Percentiles rank a stretch among this genome's conserved stretches.
phyloP scores from a whole-genome alignment of 2,888 invertebrate species.

The Mythimna pallens region DNA sequence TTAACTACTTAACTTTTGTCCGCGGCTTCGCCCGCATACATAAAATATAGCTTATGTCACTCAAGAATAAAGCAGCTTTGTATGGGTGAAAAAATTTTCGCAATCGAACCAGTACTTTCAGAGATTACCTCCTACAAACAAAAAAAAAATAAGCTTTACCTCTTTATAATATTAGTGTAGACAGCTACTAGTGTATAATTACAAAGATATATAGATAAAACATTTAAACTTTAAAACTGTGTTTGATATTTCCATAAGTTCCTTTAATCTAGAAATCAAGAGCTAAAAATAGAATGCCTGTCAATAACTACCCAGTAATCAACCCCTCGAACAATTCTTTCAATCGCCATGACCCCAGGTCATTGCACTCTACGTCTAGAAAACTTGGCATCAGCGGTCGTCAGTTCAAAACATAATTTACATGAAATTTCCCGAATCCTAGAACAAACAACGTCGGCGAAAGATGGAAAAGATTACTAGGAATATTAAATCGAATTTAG shows the following conservation, averaged over 20 bases:
- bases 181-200: not conserved
- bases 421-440: constrained; percentile 43
- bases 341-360: constrained; percentile 26
- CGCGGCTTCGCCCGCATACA: too few species aligned
- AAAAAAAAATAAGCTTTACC: too few species aligned
- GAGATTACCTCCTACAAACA: too few species aligned
- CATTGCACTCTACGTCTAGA: constrained; percentile 28
- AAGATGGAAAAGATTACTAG: constrained; percentile 56
- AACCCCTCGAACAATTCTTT: constrained; percentile 18
- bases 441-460: constrained; percentile 47
- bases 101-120: too few species aligned
- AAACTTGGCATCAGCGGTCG: constrained; percentile 58
- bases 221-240: not conserved
- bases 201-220: not conserved
- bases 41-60: too few species aligned
- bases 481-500: constrained; percentile 45
- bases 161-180: too few species aligned
- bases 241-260: not conserved
- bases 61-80: too few species aligned
- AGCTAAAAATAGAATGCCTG: not conserved
- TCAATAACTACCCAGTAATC: constrained; percentile 19
- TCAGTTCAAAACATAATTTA: constrained; percentile 55
- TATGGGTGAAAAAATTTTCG: too few species aligned
- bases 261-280: not conserved
- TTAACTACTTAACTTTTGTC: too few species aligned